These are phyloP conservation scores for Aulostomus chinensis DNA, from an alignment of 2,797 vertebrate species.

Conservation along the genomic window DNA sequence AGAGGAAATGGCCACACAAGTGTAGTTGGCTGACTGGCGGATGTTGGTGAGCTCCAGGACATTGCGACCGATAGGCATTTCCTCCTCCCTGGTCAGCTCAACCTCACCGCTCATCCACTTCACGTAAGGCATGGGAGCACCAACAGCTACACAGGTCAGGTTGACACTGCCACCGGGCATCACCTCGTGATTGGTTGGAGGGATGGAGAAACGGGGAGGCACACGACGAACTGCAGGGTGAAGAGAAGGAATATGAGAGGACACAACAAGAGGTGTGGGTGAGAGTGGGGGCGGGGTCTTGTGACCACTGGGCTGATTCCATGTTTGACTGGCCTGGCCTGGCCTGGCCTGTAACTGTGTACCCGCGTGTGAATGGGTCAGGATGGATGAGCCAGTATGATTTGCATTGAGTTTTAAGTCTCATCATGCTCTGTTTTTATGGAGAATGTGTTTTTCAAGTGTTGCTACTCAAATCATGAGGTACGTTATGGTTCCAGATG, in stretches of 20 bases:
- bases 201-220: slow-evolving; percentile 98
- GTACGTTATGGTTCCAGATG: too few species aligned
- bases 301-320: slow-evolving; percentile 7
- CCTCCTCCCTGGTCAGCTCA: slow-evolving; percentile 93
- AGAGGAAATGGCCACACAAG: slow-evolving; percentile 95
- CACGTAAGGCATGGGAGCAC: slow-evolving; percentile 95
- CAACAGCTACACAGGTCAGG: slow-evolving; percentile 96
- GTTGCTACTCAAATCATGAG: too few species aligned
- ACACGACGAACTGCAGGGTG: slow-evolving; percentile 91
- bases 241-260: slow-evolving; percentile 49
- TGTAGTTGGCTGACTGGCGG: slow-evolving; percentile 92
- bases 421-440: too few species aligned
- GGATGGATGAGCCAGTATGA: too few species aligned
- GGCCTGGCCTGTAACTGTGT: neutral
- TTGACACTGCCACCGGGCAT: slow-evolving; percentile 97
- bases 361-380: neutral
- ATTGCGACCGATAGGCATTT: slow-evolving; percentile 94
- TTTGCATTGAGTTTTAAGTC: too few species aligned
- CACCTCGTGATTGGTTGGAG: slow-evolving; percentile 95
- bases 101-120: slow-evolving; percentile 91
- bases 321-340: neutral
- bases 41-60: slow-evolving; percentile 93
- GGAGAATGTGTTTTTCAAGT: too few species aligned
- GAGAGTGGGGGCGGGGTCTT: neutral
- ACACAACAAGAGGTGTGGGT: neutral